phyloP scores from a whole-genome alignment of 2,797 vertebrate genomes.

The Enteromius paludinosus region DNA sequence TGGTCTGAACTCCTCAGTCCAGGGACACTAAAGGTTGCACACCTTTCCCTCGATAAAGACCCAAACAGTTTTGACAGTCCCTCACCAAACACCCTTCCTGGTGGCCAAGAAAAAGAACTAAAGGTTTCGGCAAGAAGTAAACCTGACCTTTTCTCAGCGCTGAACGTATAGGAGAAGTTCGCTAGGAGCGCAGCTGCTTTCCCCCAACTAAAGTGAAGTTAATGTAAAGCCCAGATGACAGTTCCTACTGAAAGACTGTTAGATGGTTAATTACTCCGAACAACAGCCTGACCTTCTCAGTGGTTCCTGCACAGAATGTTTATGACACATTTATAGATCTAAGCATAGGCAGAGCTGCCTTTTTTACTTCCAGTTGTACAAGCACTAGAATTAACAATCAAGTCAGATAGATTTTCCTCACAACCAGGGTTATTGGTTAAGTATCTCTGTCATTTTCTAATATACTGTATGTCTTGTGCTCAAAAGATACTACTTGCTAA shows the following conservation, averaged over 20 bases:
- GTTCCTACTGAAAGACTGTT: constrained; percentile 62
- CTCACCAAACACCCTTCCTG: constrained; percentile 67
- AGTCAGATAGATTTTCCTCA: background rate
- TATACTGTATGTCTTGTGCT: too few relatives aligned
- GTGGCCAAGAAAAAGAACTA: constrained; percentile 64
- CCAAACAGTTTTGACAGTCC: constrained; percentile 75
- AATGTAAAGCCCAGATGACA: constrained; percentile 55
- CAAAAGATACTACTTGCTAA: background rate
- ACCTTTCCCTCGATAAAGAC: constrained; percentile 68
- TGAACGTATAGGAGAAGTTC: constrained; percentile 61
- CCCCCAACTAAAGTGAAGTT: constrained; percentile 31
- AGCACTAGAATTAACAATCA: background rate
- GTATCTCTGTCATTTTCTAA: background rate
- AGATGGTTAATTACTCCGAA: constrained; percentile 71
- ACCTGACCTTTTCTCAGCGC: constrained; percentile 76
- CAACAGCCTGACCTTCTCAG: constrained; percentile 71
- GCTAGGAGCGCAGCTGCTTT: constrained; percentile 50
- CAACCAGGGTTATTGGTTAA: background rate
- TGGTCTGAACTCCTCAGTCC: constrained; percentile 65
- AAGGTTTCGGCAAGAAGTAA: constrained; percentile 67
- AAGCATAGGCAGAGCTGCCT: background rate
- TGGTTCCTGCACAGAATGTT: constrained; percentile 39
- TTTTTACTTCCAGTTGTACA: background rate
- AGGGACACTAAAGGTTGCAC: constrained; percentile 78
- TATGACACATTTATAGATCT: constrained; percentile 36